A percentile compares a stretch with the other conserved stretches of the same genome.
Conservation (phyloP, 2,113 vertebrate species). For the Tragelaphus scriptus region DNA sequence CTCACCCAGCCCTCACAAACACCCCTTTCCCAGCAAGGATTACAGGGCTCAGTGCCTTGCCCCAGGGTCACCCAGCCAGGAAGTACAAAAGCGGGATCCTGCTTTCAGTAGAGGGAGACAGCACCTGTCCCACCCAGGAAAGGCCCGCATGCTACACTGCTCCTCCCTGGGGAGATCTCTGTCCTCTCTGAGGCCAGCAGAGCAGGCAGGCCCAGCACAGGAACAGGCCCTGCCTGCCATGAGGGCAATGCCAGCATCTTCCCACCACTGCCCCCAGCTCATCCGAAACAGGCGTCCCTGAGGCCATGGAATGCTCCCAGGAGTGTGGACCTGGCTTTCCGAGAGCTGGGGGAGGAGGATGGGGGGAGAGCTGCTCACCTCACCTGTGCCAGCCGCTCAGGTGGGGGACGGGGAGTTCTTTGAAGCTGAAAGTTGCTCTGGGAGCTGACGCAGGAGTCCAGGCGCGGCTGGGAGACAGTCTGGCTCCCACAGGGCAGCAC, state of each 20-base stretch:
- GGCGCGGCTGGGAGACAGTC: not conserved
- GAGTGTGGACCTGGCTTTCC: not conserved
- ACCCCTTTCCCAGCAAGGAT: not conserved
- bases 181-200: not conserved
- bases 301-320: not conserved
- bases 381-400: not conserved
- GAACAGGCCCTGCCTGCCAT: not conserved
- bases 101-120: not conserved
- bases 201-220: not conserved
- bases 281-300: fast-evolving
- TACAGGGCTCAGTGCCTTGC: not conserved
- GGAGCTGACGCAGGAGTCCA: not conserved
- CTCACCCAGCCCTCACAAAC: not conserved
- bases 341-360: no score
- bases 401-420: not conserved
- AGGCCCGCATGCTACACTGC: not conserved
- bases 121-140: not conserved
- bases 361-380: not conserved
- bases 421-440: not conserved
- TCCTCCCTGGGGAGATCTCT: not conserved
- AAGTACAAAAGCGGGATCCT: not conserved
- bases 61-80: not conserved
- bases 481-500: not conserved
- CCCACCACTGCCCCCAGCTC: not conserved
- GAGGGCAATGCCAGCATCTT: not conserved